A percentile compares a stretch with the other conserved stretches of the same genome.
Conservation (phyloP, 2,888 invertebrate species). For the Amiota minor region DNA sequence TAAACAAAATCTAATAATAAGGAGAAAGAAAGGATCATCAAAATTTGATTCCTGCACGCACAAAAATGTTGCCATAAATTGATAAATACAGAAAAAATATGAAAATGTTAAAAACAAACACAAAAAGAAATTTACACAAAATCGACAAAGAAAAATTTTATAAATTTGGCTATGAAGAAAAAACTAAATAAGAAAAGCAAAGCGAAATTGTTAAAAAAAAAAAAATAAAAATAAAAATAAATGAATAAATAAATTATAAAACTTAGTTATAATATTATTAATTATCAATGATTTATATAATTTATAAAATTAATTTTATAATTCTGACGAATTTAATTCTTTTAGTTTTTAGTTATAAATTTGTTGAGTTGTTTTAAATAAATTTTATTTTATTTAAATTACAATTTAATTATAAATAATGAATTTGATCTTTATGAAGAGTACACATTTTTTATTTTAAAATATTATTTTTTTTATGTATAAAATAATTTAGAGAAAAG, state of each 20-base stretch:
- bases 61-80: slow-evolving; percentile 61
- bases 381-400: too few relatives aligned
- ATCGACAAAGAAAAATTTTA: slow-evolving; percentile 50
- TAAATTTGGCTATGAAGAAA: slow-evolving; percentile 50
- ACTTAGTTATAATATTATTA: background rate
- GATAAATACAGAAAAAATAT: slow-evolving; percentile 28
- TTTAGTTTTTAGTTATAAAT: slow-evolving; percentile 46
- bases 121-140: slow-evolving; percentile 23
- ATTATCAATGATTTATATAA: slow-evolving; percentile 27
- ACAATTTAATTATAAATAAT: too few relatives aligned
- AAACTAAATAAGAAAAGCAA: slow-evolving; percentile 11
- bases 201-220: background rate
- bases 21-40: background rate
- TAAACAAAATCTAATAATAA: background rate
- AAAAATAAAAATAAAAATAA: too few relatives aligned
- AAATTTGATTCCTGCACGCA: slow-evolving; percentile 50
- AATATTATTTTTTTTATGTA: too few relatives aligned
- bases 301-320: slow-evolving; percentile 33
- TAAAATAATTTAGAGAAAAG: background rate
- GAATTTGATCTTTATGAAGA: too few relatives aligned
- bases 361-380: slow-evolving; percentile 35
- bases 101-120: slow-evolving; percentile 39
- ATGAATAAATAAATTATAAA: background rate
- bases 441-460: too few relatives aligned
- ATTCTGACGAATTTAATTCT: slow-evolving; percentile 28